These are phyloP conservation scores for Syngnathoides biaculeatus DNA, from an alignment of 2,113 vertebrate species.

Conservation along the genomic window DNA sequence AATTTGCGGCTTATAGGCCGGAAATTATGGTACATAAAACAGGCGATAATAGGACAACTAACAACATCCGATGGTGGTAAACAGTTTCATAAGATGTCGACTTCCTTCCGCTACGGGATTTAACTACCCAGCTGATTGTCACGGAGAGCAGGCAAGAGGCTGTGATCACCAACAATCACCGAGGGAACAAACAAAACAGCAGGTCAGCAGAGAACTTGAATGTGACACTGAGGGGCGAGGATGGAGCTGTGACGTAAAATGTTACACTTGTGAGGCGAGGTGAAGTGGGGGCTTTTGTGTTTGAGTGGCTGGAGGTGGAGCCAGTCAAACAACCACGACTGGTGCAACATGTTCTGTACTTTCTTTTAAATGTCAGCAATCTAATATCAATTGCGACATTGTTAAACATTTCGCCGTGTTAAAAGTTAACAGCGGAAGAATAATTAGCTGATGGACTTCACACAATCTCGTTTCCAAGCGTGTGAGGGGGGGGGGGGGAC, in stretches of 20 bases:
- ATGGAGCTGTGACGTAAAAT: constrained; percentile 31
- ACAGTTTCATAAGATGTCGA: background rate
- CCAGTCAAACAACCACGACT: constrained; percentile 20
- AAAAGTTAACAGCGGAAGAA: constrained; percentile 16
- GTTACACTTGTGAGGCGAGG: constrained; percentile 32
- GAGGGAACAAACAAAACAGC: too few species aligned
- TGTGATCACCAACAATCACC: too few species aligned
- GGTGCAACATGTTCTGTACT: too few species aligned
- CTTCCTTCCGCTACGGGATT: background rate
- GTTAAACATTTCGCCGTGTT: background rate
- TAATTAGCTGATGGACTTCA: constrained; percentile 32
- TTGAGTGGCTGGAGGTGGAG: constrained; percentile 31
- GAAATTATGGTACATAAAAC: too few species aligned
- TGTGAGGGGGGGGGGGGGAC: background rate
- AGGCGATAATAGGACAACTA: too few species aligned
- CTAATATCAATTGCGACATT: background rate
- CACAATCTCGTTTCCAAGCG: background rate
- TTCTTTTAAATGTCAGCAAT: too few species aligned
- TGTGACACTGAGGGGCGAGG: background rate
- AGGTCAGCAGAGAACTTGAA: too few species aligned
- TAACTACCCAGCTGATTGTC: background rate
- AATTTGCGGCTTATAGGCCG: too few species aligned
- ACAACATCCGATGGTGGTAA: too few species aligned
- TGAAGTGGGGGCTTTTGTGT: constrained; percentile 32
- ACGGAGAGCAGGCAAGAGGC: too few species aligned